Conservation (phyloP, 2,888 invertebrate genomes). For the Andrena trimmerana region DNA sequence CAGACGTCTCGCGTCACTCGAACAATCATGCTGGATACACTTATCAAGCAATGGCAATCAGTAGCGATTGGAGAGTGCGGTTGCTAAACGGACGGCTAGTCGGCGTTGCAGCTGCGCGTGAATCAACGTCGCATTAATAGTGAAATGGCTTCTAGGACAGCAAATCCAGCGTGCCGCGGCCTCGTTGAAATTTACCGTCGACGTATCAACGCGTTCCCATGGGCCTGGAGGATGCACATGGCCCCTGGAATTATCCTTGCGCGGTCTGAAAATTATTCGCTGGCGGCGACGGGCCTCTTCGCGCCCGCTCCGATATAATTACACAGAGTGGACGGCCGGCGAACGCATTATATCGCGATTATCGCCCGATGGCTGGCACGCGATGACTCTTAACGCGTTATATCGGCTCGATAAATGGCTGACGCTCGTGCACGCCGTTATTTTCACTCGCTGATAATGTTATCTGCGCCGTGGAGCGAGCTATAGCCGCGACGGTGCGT, state of each 20-base stretch:
- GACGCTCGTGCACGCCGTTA: background rate
- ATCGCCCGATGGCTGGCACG: constrained; percentile 2
- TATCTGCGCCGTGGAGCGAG: background rate
- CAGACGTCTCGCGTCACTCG: constrained; percentile 12
- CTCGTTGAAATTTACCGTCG: constrained; percentile 57
- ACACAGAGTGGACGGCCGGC: constrained; percentile 1
- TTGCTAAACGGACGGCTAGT: constrained; percentile 20
- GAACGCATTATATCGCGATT: constrained; percentile 21
- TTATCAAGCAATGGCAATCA: constrained; percentile 43
- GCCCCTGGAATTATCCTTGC: constrained; percentile 3
- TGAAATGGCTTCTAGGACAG: constrained; percentile 40
- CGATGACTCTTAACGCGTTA: constrained; percentile 9
- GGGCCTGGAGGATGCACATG: constrained; percentile 13
- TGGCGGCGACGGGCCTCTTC: constrained; percentile 27
- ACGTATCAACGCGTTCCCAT: constrained; percentile 49
- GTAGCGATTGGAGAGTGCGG: constrained; percentile 43
- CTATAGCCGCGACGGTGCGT: background rate
- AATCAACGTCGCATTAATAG: constrained; percentile 67
- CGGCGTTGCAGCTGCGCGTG: constrained; percentile 40
- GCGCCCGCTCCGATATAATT: background rate
- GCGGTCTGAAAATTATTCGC: constrained; percentile 49
- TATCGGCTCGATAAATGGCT: constrained; percentile 46
- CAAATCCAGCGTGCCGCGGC: constrained; percentile 51
- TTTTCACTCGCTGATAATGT: constrained; percentile 2
- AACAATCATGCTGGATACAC: constrained; percentile 33